Evolutionary conservation across 1,140 invertebrate genomes (phyloP), one percentile per base, ranked within the genome.

Genomic region (Lordiphosa clarofinis): DNA sequence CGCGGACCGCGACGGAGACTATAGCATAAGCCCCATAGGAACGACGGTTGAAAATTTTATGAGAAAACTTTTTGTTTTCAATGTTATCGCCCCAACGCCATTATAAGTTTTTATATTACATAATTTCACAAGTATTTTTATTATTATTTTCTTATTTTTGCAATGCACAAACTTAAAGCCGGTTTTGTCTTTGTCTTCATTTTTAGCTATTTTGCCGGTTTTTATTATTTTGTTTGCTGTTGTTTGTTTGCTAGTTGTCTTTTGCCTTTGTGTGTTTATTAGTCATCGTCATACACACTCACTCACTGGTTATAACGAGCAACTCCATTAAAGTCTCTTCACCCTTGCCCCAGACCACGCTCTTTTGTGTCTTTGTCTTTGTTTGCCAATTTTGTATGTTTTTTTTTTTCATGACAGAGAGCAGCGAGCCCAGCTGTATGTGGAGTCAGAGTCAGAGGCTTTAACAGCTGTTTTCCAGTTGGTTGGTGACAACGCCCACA

Each of bases 171-270:
- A 38, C 49, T 62, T 75, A 39, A 49, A 84, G 78, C 78, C 78
- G 73, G 78, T 84, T 82, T 78, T 71, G 73, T 70, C 78, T 82
- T 82, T 82, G 76, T 84, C 73, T 66, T 73, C 35, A 28, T 61
- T 73, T 78, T 56, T 50, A 67, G 52, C 66, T 73, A 81, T 81
- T 81, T 81, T 59, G 76, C 76, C 78, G 76, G 68, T 72, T 82
- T 69, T 65, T 67, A 44, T 35, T 56, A 47, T 44, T 49, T 62
- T 70, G 65, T 70, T 69, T 71, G 56, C 52, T 64, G 33, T 58
- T 78, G 53, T 49, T 65, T 73, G 44, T 33, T 43, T 31, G 33
- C 31, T 12, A 9, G 35, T 50, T 73, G 49, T 9, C 28, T 31
- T 8, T 31, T 31, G 28, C 28, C 28, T 56, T 28, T 70, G 49